A percentile compares a stretch with the other conserved stretches of the same genome.
Evolutionary conservation across 2,113 vertebrate genomes (phyloP).

Genomic region (Mustela lutreola): DNA sequence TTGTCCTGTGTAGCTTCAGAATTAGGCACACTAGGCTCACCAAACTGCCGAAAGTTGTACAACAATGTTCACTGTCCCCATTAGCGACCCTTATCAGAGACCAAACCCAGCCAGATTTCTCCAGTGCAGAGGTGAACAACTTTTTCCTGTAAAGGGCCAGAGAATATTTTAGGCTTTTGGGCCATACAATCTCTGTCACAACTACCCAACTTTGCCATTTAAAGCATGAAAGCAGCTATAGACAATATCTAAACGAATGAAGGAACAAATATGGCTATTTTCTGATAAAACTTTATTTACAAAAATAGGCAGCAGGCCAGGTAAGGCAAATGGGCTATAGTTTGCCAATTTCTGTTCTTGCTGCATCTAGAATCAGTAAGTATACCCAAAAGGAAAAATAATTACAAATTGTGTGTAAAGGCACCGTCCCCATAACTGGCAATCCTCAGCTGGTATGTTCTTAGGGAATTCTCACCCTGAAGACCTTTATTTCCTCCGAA

Average conservation of each 20-base stretch:
- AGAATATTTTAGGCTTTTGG: background rate
- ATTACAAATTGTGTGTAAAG: background rate
- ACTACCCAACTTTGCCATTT: background rate
- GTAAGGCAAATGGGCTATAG: background rate
- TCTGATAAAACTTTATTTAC: background rate
- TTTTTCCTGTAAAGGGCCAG: background rate
- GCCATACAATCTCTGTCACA: background rate
- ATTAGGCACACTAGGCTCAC: background rate
- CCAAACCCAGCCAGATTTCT: background rate
- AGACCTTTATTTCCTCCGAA: background rate
- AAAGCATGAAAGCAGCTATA: background rate
- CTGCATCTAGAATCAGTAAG: background rate
- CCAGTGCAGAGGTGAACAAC: background rate
- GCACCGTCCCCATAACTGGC: background rate
- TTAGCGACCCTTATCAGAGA: background rate
- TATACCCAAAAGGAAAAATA: background rate
- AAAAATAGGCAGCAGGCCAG: background rate
- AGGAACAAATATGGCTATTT: background rate
- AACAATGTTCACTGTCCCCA: background rate
- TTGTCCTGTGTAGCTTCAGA: background rate
- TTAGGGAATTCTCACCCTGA: background rate
- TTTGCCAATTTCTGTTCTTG: background rate
- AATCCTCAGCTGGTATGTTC: background rate
- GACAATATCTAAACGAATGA: background rate
- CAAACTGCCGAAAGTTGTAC: background rate